These are phyloP conservation scores for Coronaproctus castanopsis DNA, from an alignment of 2,888 invertebrate species.

Conservation along the genomic window DNA sequence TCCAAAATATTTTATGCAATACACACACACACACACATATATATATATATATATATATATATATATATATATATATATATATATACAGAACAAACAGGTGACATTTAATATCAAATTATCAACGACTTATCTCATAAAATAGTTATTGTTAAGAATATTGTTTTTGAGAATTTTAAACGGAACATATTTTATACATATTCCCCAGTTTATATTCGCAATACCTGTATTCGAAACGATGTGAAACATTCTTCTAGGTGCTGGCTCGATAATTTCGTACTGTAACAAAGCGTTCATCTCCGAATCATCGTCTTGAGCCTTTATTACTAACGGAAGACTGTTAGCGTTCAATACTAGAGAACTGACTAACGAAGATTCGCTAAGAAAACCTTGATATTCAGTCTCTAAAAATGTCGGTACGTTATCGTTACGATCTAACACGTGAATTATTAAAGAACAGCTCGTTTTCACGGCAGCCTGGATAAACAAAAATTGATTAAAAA, in stretches of 20 bases:
- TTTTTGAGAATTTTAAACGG: too few species aligned
- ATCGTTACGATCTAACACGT: conserved; percentile 76
- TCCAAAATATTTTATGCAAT: too few species aligned
- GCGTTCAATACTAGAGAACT: conserved; percentile 51
- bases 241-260: conserved; percentile 54
- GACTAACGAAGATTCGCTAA: conserved; percentile 50
- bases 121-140: too few species aligned
- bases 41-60: too few species aligned
- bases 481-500: too few species aligned
- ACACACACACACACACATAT: too few species aligned
- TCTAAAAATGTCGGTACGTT: conserved; percentile 52
- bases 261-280: conserved; percentile 65
- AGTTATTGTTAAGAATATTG: too few species aligned
- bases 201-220: conserved; percentile 14
- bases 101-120: too few species aligned
- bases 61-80: too few species aligned
- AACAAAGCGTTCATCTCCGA: conserved; percentile 66
- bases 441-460: conserved; percentile 49
- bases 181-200: too few species aligned
- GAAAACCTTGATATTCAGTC: conserved; percentile 44
- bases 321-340: conserved; percentile 53
- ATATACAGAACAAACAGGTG: too few species aligned
- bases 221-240: conserved; percentile 64
- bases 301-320: conserved; percentile 66
- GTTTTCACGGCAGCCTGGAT: conserved; percentile 43